Conservation (phyloP, 2,113 vertebrate species). For the Alexandromys fortis region DNA sequence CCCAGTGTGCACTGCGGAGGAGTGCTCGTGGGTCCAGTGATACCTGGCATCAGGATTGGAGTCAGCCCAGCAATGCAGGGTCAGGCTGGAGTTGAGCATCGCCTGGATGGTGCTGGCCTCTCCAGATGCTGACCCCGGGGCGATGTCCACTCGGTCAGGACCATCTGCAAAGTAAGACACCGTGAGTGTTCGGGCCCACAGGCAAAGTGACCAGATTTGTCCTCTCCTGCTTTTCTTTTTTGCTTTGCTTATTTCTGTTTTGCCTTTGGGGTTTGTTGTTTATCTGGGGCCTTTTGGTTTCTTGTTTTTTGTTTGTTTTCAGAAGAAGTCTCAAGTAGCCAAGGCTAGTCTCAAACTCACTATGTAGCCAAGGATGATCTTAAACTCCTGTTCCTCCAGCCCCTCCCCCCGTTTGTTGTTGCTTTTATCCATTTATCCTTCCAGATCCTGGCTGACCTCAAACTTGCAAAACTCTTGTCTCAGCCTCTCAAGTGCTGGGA, state of each 20-base stretch:
- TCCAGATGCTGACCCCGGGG: accelerated
- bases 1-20: accelerated
- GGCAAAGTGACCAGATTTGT: background rate
- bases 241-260: background rate
- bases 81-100: background rate
- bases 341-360: background rate
- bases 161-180: conserved; percentile 22
- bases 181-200: background rate
- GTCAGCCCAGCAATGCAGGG: background rate
- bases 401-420: background rate
- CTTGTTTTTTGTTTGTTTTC: background rate
- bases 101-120: accelerated
- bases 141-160: background rate
- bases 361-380: background rate
- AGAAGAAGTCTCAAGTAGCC: background rate
- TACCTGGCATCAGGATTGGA: background rate
- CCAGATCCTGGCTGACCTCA: background rate
- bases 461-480: background rate
- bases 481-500: background rate
- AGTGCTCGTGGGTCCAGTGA: background rate
- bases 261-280: background rate
- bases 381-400: background rate
- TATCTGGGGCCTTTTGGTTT: background rate
- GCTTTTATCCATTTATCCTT: background rate
- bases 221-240: background rate